phyloP scores from a whole-genome alignment of 30 jellyfish, hydroid and myxozoan genomes.

The Euphysa ruthae region DNA sequence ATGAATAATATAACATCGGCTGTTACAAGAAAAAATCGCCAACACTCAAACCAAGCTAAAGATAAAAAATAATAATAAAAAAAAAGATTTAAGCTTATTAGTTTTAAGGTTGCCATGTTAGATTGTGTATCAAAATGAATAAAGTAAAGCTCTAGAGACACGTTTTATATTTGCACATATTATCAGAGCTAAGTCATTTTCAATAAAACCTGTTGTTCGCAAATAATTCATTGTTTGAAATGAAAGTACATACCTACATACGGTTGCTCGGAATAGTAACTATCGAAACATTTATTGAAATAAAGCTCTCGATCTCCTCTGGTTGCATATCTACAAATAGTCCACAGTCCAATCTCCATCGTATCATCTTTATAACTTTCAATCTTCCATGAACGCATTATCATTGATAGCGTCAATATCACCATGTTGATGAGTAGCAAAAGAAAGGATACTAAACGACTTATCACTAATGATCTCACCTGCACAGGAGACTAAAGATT shows the following conservation, averaged over 20 bases:
- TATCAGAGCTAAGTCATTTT: too few species aligned
- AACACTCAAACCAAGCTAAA: slow-evolving; percentile 4
- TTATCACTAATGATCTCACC: too few species aligned
- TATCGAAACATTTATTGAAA: not conserved
- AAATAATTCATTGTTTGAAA: not conserved
- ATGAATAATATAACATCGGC: not conserved
- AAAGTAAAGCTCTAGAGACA: too few species aligned
- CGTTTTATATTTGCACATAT: too few species aligned
- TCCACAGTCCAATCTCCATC: not conserved
- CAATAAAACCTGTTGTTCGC: too few species aligned
- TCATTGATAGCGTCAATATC: not conserved
- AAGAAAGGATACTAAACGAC: not conserved
- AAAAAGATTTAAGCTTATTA: not conserved
- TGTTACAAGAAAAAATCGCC: not conserved
- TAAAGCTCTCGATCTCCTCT: not conserved
- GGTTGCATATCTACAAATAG: not conserved
- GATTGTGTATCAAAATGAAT: too few species aligned
- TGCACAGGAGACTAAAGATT: too few species aligned
- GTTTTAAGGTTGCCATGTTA: too few species aligned
- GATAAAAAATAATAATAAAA: not conserved
- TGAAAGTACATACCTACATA: not conserved
- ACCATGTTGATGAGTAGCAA: not conserved
- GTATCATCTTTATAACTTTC: not conserved
- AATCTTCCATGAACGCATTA: not conserved
- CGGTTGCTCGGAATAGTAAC: not conserved